Conservation (phyloP, 2,797 vertebrate genomes). For the Poecilia gillii region DNA sequence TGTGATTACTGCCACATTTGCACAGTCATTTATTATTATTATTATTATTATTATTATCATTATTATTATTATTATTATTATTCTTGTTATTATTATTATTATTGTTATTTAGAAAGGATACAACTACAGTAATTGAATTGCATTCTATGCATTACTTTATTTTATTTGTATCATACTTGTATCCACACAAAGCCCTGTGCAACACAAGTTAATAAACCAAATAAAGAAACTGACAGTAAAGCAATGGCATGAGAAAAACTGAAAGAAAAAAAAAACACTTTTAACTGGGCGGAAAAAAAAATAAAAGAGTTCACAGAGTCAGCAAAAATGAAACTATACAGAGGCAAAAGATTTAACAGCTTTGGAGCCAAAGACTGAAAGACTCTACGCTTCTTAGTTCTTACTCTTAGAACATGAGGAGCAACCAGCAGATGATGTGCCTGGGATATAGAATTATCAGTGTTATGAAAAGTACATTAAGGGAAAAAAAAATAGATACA, state of each 20-base stretch:
- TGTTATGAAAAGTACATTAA: too few relatives aligned
- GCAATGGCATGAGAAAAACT: not conserved
- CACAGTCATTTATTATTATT: not conserved
- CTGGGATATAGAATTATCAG: too few relatives aligned
- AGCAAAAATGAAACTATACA: not conserved
- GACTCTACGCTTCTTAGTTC: not conserved
- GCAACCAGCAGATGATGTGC: too few relatives aligned
- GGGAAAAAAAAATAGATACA: too few relatives aligned
- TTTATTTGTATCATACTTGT: not conserved
- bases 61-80: too few relatives aligned
- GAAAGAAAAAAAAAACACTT: not conserved
- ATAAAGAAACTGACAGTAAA: not conserved
- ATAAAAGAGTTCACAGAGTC: not conserved
- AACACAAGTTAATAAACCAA: not conserved
- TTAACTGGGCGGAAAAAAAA: not conserved
- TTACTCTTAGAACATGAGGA: not conserved
- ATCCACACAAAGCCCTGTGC: not conserved
- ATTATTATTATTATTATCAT: too few relatives aligned
- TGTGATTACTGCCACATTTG: slow-evolving; percentile 17
- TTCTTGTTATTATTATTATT: too few relatives aligned
- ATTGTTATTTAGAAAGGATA: slow-evolving; percentile 8
- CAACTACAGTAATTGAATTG: not conserved
- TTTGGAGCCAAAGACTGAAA: not conserved
- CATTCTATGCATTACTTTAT: not conserved
- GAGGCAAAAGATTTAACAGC: not conserved